Evolutionary conservation across 2,113 vertebrate species (phyloP).

Genomic region (Strigops habroptila): DNA sequence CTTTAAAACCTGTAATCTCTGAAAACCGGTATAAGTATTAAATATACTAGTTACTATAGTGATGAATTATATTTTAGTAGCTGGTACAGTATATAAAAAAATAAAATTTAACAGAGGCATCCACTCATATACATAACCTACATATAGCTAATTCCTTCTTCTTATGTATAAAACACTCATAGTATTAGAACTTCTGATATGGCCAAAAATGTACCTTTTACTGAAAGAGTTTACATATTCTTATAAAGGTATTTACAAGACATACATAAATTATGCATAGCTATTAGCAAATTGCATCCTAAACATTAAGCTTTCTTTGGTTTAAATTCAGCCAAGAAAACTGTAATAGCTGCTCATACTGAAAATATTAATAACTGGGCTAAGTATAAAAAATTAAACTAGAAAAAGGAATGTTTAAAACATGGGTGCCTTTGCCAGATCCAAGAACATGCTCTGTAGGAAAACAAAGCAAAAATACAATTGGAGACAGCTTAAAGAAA

Average conservation of each 20-base stretch:
- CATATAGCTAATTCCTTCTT: neutral
- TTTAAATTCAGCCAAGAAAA: conserved; percentile 34
- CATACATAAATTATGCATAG: conserved; percentile 18
- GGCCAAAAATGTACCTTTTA: neutral
- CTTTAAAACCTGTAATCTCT: conserved; percentile 2
- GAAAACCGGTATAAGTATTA: neutral
- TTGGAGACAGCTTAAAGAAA: conserved; percentile 66
- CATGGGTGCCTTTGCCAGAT: conserved; percentile 50
- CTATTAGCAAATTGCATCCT: conserved; percentile 49
- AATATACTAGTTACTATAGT: neutral
- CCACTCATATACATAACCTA: neutral
- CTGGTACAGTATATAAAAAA: neutral
- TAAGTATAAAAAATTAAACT: conserved; percentile 51
- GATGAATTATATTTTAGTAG: neutral
- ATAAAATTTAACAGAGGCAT: neutral
- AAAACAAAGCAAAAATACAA: conserved; percentile 72
- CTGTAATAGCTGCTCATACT: neutral
- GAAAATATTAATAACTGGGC: conserved; percentile 34
- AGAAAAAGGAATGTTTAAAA: conserved; percentile 52
- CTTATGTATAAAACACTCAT: neutral
- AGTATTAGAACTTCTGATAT: neutral
- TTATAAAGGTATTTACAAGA: conserved; percentile 40
- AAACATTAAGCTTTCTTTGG: conserved; percentile 16
- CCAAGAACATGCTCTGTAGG: conserved; percentile 34
- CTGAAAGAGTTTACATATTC: neutral